Conservation (phyloP, 2,888 invertebrate species). For the Drosophila dives region DNA sequence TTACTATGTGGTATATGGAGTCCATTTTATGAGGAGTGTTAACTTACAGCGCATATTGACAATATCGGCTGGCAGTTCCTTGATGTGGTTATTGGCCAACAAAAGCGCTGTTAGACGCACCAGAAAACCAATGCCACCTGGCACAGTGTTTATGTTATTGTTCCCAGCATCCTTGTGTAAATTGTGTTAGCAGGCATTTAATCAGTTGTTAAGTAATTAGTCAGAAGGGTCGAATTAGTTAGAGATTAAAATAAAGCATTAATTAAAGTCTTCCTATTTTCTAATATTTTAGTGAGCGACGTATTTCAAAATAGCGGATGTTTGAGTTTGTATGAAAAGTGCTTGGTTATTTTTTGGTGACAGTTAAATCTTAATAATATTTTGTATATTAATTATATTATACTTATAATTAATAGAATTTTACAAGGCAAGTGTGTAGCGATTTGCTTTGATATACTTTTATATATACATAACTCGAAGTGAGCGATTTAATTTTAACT, state of each 20-base stretch:
- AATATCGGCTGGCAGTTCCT: slow-evolving; percentile 92
- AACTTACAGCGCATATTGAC: slow-evolving; percentile 91
- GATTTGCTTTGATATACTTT: not conserved
- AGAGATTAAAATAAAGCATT: not conserved
- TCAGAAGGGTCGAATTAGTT: slow-evolving; percentile 4
- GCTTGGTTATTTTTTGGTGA: not conserved
- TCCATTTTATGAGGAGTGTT: not conserved
- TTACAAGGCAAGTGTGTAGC: not conserved
- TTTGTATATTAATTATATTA: not conserved
- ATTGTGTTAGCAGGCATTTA: slow-evolving; percentile 51
- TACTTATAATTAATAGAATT: not conserved
- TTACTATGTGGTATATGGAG: slow-evolving; percentile 9
- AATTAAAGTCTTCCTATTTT: not conserved
- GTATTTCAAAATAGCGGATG: not conserved
- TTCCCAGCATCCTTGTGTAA: slow-evolving; percentile 90
- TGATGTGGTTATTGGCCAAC: slow-evolving; percentile 90
- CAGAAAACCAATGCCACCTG: slow-evolving; percentile 93
- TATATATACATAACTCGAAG: not conserved
- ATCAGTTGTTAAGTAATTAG: slow-evolving; percentile 24
- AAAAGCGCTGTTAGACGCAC: slow-evolving; percentile 91
- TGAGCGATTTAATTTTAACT: not conserved
- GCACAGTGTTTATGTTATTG: slow-evolving; percentile 90
- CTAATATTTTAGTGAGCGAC: not conserved
- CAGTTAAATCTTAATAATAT: not conserved
- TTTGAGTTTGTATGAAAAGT: not conserved